phyloP scores from a whole-genome alignment of 2,888 invertebrate genomes.

The Sinodicranocentrus sp. region DNA sequence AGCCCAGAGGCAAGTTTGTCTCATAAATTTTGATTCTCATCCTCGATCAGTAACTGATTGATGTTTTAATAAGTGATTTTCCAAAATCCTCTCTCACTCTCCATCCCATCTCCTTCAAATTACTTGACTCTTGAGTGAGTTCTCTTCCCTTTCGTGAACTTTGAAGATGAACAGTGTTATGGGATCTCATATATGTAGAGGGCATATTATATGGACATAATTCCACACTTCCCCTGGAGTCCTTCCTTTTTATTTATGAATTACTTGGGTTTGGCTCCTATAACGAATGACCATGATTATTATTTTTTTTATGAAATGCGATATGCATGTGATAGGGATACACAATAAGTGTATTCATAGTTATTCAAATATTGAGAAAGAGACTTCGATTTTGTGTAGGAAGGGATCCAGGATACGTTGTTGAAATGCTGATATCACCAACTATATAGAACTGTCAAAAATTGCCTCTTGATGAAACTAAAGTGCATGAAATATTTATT shows the following conservation, averaged over 20 bases:
- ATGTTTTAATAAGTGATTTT: slow-evolving; percentile 67
- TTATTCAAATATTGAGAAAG: background rate
- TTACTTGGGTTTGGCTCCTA: slow-evolving; percentile 40
- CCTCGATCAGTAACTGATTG: slow-evolving; percentile 63
- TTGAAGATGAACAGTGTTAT: background rate
- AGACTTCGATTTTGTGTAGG: background rate
- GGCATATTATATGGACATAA: slow-evolving; percentile 17
- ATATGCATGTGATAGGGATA: background rate
- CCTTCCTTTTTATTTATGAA: slow-evolving; percentile 38
- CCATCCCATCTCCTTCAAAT: slow-evolving; percentile 1
- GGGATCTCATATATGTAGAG: background rate
- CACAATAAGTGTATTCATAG: background rate
- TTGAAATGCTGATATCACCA: no score
- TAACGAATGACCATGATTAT: slow-evolving; percentile 7
- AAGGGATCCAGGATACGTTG: background rate
- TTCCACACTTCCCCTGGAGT: slow-evolving; percentile 32
- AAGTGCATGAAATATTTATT: no score
- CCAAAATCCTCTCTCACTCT: slow-evolving; percentile 58
- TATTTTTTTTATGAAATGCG: slow-evolving; percentile 23
- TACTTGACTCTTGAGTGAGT: background rate
- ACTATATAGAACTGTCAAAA: no score
- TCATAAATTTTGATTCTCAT: slow-evolving; percentile 64
- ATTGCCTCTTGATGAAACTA: no score
- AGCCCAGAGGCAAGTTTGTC: slow-evolving; percentile 61
- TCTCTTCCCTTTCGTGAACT: slow-evolving; percentile 5